Base-by-base conservation (phyloP, 1,140 invertebrate species). In the Ericerus pela region DNA sequence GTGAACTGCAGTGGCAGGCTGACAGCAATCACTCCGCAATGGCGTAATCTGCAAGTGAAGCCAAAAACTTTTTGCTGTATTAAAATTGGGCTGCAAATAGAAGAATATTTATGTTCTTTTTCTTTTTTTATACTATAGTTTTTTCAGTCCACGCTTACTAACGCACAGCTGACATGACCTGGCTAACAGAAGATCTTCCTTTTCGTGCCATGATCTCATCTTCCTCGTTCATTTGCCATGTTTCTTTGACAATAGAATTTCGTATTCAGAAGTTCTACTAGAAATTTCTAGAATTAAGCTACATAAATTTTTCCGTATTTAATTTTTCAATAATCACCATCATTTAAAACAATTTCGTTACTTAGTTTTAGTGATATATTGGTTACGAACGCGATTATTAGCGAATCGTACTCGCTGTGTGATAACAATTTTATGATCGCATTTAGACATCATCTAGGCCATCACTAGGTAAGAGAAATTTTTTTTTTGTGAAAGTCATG, bases 221-320 rank as follows among this genome's bases (percentile, higher is more conserved):
- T 16, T 16, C 14, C 14, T 47, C 41, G 11, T 47, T 47, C 41
- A 24, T 47, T 47, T 24, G 10, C 26, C 26, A 5, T 24, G 20
- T 18, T 18, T 24, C 22, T 24, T 47, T 47, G 8, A 47, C 41
- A 24, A 47, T 5, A 16, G 16, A 41, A 41, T 41, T n/a, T n/a
- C n/a, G n/a, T n/a, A n/a, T n/a, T n/a, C n/a, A 18, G n/a, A 22
- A 14, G 41, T 22, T 47, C 16, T 22, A 24, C 10, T 47, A 47
- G 41, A 22, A 47, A 22, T 14, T 47, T 47, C 41, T 47, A 47
- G 41, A 47, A 47, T 24, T 6, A n/a, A n/a, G n/a, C n/a, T n/a
- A n/a, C n/a, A n/a, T n/a, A n/a, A n/a, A n/a, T n/a, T n/a, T n/a
- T n/a, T n/a, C n/a, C n/a, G n/a, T n/a, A n/a, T n/a, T n/a, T n/a